Evolutionary conservation across 2,888 invertebrate species (phyloP).

Genomic region (Rhopalosiphum nymphaeae): DNA sequence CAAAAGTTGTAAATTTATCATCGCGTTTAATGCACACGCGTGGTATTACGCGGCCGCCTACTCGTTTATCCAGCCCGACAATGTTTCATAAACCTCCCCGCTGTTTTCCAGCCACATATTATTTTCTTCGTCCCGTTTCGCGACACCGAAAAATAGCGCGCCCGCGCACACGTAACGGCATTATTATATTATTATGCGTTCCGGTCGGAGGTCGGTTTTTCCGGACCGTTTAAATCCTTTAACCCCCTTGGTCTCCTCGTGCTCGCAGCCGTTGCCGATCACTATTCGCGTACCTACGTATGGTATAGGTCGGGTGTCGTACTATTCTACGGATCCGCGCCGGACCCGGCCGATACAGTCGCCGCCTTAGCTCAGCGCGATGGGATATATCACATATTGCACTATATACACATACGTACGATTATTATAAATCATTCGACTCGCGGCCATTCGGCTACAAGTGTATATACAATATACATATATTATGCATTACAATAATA

Average conservation of each 20-base stretch:
- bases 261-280: not conserved
- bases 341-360: not conserved
- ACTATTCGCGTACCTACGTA: not conserved
- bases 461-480: not conserved
- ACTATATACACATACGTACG: not conserved
- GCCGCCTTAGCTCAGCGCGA: not conserved
- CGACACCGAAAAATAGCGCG: not conserved
- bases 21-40: not conserved
- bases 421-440: constrained; percentile 48
- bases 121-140: constrained; percentile 46
- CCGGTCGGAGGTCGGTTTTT: constrained; percentile 27
- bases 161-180: not conserved
- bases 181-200: not conserved
- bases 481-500: not conserved
- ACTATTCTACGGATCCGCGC: not conserved
- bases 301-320: not conserved
- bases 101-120: constrained; percentile 47
- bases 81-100: constrained; percentile 39
- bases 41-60: not conserved
- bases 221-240: constrained; percentile 57
- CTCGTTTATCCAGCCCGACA: not conserved
- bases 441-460: not conserved
- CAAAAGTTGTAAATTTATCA: not conserved
- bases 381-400: not conserved
- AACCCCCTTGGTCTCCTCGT: not conserved